Base-by-base conservation (phyloP, 2,113 vertebrate species). In the Perca fluviatilis region DNA sequence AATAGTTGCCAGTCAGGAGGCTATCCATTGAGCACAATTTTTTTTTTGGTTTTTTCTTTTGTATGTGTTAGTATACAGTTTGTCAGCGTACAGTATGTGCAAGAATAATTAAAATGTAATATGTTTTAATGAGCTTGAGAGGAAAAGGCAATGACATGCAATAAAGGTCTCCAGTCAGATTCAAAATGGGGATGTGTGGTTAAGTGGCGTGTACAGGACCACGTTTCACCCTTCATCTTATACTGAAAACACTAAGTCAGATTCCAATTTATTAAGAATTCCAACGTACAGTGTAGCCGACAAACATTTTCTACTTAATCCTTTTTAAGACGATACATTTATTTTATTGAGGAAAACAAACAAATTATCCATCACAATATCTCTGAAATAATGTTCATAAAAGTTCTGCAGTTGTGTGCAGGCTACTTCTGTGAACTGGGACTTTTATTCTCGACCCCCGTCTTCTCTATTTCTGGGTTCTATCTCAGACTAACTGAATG, bases 401-500 rank as follows among this genome's bases (percentile, higher is more conserved):
- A 77, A 50, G 58, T 77, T 73, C 23, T 81, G 66, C 43, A 46
- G 23, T 60, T 56, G 33, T 70, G 60, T 51, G 64, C 18, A 25
- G 77, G 53, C 65, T 64, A 49, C 61, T 77, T 86, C 43, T 84
- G 64, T 71, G 65, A 74, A 73, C 56, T 23, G 47, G 15, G 51
- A 69, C 73, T 46, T 57, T 71, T 66, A 73, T 74, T 68, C 33
- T 86, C 80, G 63, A 86, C 86, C 82, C 77, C 74, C 79, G 77
- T 89, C 80, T 84, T 82, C 81, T 88, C 83, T 86, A 75, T 84
- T 87, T 91, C 86, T 89, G 68, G 80, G 83, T 87, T 61, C 80
- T 75, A 75, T 57, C 86, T 82, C 75, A 77, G 87, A 89, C 76
- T 79, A 75, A 84, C 84, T 91, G 85, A 87, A 89, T 85, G 82